Evolutionary conservation across 2,888 invertebrate species (phyloP), one percentile per base, ranked within the genome.

Genomic region (Dicycla oo): DNA sequence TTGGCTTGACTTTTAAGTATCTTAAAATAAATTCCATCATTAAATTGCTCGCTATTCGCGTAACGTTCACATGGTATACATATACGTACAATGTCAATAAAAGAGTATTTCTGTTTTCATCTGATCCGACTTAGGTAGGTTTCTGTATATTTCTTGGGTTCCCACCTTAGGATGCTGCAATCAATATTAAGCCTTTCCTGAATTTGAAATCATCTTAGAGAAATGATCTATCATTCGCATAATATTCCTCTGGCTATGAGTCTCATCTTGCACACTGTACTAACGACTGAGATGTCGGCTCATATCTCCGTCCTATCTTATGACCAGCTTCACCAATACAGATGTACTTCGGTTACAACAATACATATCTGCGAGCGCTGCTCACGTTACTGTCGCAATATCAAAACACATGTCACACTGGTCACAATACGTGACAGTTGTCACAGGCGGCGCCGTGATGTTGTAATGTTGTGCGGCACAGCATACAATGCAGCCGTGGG

Each of bases 371-470:
- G 58, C 71, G 47, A 18, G 5, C 43, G 10, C 34, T 11, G 53
- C 53, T 79, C 83, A 69, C 45, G 18, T 80, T 53, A 62, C 75
- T 53, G 60, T 51, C 83, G 73, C 34, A n/a, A 34, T 45, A 26
- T 38, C 54, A 45, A 23, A 38, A 11, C 67, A 63, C 38, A 70
- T 56, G 79, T 56, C 72, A 26, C 51, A 2, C n/a, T 20, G 13
- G 13, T 20, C 23, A 54, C 65, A 66, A 72, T 72, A 38, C 47
- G 62, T 43, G 57, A 54, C 78, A 76, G 81, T 64, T 64, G 81
- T 63, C 43, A 63, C 61, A 15, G 47, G 30, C 45, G 15, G 23
- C 40, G 51, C 2, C 15, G 13, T 30, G 15, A 26, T 18, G 45
- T 64, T 73, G 47, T 62, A 40, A 30, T 61, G 23, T 30, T 26